A percentile compares a stretch with the other conserved stretches of the same genome.
These are phyloP conservation scores for Caprella mutica DNA, from an alignment of 2,888 invertebrate genomes.

Conservation along the genomic window DNA sequence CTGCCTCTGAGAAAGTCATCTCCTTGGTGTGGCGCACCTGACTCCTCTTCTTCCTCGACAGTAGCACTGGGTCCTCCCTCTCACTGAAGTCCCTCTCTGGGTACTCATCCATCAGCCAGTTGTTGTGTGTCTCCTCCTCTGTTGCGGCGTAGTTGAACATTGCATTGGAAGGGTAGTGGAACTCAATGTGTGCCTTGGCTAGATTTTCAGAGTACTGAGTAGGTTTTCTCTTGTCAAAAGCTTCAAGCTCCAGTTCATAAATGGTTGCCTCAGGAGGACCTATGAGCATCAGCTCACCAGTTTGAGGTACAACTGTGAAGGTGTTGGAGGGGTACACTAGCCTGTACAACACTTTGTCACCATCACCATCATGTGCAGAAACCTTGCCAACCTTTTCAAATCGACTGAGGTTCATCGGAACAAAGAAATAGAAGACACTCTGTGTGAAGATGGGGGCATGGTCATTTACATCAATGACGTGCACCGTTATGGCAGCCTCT, in stretches of 20 bases:
- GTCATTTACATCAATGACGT: slow-evolving; percentile 78
- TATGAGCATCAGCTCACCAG: slow-evolving; percentile 73
- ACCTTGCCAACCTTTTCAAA: slow-evolving; percentile 71
- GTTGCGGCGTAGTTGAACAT: slow-evolving; percentile 18
- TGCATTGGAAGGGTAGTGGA: slow-evolving; percentile 29
- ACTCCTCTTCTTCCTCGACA: slow-evolving; percentile 71
- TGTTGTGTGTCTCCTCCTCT: slow-evolving; percentile 13
- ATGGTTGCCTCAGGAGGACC: slow-evolving; percentile 49
- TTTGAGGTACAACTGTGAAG: slow-evolving; percentile 81
- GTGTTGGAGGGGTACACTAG: slow-evolving; percentile 66
- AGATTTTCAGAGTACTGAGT: slow-evolving; percentile 57
- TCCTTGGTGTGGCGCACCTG: slow-evolving; percentile 81
- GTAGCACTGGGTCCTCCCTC: slow-evolving; percentile 43
- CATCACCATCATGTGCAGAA: slow-evolving; percentile 75
- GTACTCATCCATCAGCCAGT: slow-evolving; percentile 34
- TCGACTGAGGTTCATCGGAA: slow-evolving; percentile 52
- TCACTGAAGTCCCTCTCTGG: slow-evolving; percentile 34
- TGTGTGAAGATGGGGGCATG: slow-evolving; percentile 75
- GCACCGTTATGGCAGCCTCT: slow-evolving; percentile 61
- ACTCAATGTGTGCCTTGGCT: slow-evolving; percentile 61
- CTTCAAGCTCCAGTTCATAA: slow-evolving; percentile 61
- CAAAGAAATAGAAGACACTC: slow-evolving; percentile 59
- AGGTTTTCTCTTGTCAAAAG: slow-evolving; percentile 65
- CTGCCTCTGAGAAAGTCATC: slow-evolving; percentile 80
- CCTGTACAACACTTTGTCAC: slow-evolving; percentile 80